Evolutionary conservation across 2,113 vertebrate genomes (phyloP), one percentile per base, ranked within the genome.

Genomic region (Reinhardtius hippoglossoides): DNA sequence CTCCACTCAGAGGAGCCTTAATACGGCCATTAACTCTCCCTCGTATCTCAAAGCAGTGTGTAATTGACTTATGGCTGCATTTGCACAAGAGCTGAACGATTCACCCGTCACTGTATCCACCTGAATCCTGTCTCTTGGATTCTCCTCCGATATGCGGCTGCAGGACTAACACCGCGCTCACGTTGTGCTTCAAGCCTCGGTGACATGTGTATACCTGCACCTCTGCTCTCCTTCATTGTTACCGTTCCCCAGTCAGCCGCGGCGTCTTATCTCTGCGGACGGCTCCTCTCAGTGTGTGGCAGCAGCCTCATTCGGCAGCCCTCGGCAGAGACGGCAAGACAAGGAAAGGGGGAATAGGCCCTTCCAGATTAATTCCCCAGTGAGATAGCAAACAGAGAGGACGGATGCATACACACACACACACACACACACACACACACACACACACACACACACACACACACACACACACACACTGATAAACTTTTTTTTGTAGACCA

Each of bases 171-270:
- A 20, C 14, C 6, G 12, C 48, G 10, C 37, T 65, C 24, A 40
- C 27, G 4, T 44, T 46, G 55, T 24, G 67, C 81, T n/a, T 24
- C 18, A 8, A 58, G 64, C 42, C 71, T 65, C 63, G 4, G 63
- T 78, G 84, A 82, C 89, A 71, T 90, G 92, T 83, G 86, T 56
- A 56, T 88, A 89, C 91, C 89, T 91, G 92, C 82, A 79, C 74
- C 74, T 21, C 16, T 72, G 64, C 82, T 63, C 46, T 31, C 20
- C 73, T 54, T 78, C 84, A 87, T 86, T 92, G 91, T 90, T 90
- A 90, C 89, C 85, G 57, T 88, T 83, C 82, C 70, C 48, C 74
- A 82, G 70, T 80, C 80, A 80, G 80, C 85, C 80, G 10, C 86
- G 83, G 81, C 3, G 44, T 73, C 88, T 93, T 92, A 92, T 94